Percentiles rank a stretch among this genome's conserved stretches.
Conservation (phyloP, 2,888 invertebrate genomes). For the Neocrepidodera transversa region DNA sequence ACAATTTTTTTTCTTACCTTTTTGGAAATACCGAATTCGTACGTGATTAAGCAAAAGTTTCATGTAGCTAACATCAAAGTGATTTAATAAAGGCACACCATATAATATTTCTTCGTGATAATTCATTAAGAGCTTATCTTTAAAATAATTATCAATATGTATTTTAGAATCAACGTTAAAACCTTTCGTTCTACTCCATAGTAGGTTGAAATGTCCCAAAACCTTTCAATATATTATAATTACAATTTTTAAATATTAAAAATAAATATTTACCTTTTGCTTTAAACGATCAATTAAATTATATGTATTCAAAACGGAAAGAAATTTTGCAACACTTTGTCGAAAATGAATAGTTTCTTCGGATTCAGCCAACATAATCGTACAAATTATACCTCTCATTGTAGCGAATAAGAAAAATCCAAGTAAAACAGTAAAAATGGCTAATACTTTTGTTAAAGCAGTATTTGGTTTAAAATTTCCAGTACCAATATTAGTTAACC, state of each 20-base stretch:
- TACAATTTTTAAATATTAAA: too few relatives aligned
- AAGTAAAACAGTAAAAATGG: slow-evolving; percentile 14
- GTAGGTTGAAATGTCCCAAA: slow-evolving; percentile 25
- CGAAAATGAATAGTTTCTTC: slow-evolving; percentile 18
- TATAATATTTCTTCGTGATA: slow-evolving; percentile 20
- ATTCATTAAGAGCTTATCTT: slow-evolving; percentile 3
- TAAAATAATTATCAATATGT: slow-evolving; percentile 1
- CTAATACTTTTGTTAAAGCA: slow-evolving; percentile 5
- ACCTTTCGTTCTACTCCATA: slow-evolving; percentile 29
- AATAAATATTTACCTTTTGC: slow-evolving; percentile 21
- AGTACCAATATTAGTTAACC: slow-evolving; percentile 29
- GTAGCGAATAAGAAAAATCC: slow-evolving; percentile 30
- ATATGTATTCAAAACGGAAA: slow-evolving; percentile 21
- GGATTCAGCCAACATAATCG: slow-evolving; percentile 20
- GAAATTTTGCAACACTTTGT: slow-evolving; percentile 15
- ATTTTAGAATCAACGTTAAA: slow-evolving; percentile 2
- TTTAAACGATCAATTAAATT: slow-evolving; percentile 10
- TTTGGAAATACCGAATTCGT: slow-evolving; percentile 22
- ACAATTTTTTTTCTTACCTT: slow-evolving; percentile 27
- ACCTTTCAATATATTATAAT: background rate
- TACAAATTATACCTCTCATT: slow-evolving; percentile 14
- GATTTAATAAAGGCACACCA: slow-evolving; percentile 26
- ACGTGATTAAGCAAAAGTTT: slow-evolving; percentile 27
- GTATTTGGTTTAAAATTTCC: slow-evolving; percentile 19
- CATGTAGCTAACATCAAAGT: slow-evolving; percentile 15